These are phyloP conservation scores for Okamejei kenojei DNA, from an alignment of 2,797 vertebrate species.

Conservation along the genomic window DNA sequence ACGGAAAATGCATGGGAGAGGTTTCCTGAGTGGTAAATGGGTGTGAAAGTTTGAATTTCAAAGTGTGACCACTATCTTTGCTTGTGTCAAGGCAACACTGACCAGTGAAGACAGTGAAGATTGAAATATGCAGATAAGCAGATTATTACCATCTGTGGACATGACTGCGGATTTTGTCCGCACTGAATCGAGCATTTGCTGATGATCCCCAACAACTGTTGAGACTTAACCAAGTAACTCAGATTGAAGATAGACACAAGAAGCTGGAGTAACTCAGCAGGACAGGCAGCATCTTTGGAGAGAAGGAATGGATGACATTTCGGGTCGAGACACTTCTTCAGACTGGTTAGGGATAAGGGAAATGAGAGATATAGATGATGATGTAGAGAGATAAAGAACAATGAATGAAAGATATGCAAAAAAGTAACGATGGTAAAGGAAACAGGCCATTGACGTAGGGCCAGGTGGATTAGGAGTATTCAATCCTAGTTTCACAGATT, in stretches of 20 bases:
- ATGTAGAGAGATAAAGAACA: no score
- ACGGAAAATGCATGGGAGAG: background rate
- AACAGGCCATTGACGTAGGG: no score
- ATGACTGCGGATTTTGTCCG: background rate
- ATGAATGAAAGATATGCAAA: no score
- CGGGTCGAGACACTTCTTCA: no score
- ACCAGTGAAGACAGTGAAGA: background rate
- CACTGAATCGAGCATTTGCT: no score
- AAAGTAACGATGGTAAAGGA: no score
- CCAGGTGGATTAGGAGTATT: background rate
- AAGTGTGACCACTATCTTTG: background rate
- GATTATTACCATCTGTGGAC: background rate
- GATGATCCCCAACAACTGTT: background rate
- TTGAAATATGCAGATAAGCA: background rate
- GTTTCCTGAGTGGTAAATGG: background rate
- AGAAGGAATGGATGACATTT: no score
- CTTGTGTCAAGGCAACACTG: background rate
- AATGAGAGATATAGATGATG: no score
- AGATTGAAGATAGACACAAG: no score
- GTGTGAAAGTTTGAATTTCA: background rate
- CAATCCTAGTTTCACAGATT: background rate
- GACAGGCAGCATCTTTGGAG: no score
- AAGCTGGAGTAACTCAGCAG: no score
- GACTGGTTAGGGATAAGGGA: no score
- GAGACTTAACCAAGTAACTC: background rate